These are phyloP conservation scores for Hydrochoerus hydrochaeris DNA, from an alignment of 2,113 vertebrate genomes.

Conservation along the genomic window DNA sequence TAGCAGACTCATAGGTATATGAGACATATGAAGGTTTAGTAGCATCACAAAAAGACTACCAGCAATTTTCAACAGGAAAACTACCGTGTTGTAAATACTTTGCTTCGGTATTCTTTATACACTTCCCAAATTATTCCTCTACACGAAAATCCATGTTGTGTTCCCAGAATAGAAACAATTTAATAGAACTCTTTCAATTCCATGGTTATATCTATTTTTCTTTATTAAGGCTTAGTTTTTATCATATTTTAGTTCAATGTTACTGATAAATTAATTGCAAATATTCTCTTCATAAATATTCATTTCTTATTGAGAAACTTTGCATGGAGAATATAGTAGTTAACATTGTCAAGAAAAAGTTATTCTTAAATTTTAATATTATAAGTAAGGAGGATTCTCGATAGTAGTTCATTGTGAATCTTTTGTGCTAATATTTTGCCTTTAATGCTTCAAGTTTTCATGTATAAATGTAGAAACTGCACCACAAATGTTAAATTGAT, in stretches of 20 bases:
- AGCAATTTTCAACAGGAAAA: constrained; percentile 33
- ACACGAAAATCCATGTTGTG: not conserved
- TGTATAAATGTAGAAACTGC: not conserved
- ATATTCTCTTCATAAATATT: not conserved
- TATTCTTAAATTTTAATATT: constrained; percentile 4
- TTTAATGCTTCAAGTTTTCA: constrained; percentile 18
- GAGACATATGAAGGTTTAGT: constrained; percentile 22
- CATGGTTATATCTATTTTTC: not conserved
- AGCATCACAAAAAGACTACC: not conserved
- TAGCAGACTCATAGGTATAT: not conserved
- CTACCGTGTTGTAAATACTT: not conserved
- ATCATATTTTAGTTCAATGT: not conserved
- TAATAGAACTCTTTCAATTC: not conserved
- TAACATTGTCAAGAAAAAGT: not conserved
- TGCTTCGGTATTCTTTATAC: not conserved
- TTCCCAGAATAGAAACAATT: not conserved
- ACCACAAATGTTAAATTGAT: not conserved
- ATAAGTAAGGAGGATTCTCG: not conserved
- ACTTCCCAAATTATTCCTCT: not conserved
- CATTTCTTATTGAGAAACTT: not conserved
- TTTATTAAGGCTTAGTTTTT: not conserved
- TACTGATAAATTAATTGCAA: constrained; percentile 22
- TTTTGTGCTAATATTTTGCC: not conserved
- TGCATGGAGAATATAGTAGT: not conserved
- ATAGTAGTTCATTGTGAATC: not conserved